These are phyloP conservation scores for Lasioglossum pauxillum DNA, from an alignment of 2,888 invertebrate species.

Conservation along the genomic window DNA sequence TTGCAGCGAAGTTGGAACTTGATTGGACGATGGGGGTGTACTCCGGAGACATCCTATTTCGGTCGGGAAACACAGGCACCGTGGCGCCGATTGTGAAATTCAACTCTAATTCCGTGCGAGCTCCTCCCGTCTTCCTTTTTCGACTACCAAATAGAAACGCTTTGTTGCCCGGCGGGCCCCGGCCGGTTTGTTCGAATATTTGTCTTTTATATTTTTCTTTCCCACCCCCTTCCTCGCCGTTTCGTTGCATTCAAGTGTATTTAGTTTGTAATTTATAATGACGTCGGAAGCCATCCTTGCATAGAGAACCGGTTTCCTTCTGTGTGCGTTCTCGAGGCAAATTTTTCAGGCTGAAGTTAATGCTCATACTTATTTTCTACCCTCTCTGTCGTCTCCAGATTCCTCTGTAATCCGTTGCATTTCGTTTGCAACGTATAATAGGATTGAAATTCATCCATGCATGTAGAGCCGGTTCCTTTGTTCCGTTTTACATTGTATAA, in stretches of 20 bases:
- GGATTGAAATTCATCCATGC: background rate
- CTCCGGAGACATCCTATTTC: slow-evolving; percentile 21
- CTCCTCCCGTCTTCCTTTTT: background rate
- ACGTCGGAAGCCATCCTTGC: background rate
- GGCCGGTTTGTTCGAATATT: background rate
- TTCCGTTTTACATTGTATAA: background rate
- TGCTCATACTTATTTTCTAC: background rate
- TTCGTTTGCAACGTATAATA: background rate
- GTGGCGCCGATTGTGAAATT: slow-evolving; percentile 15
- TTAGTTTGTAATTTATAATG: background rate
- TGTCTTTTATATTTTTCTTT: background rate
- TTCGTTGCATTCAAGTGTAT: background rate
- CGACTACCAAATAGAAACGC: slow-evolving; percentile 4
- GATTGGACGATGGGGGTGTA: slow-evolving; percentile 19
- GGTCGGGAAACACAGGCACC: background rate
- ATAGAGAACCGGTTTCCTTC: background rate
- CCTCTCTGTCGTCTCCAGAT: background rate
- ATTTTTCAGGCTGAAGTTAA: background rate
- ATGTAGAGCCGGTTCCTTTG: background rate
- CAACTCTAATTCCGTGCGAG: background rate
- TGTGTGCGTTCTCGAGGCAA: too few species aligned
- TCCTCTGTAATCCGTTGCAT: background rate
- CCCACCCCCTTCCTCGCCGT: background rate
- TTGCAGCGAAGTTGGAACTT: slow-evolving; percentile 10
- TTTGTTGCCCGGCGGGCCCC: background rate